Conservation (phyloP, 2,113 vertebrate genomes). For the Phylloscopus trochiloides region DNA sequence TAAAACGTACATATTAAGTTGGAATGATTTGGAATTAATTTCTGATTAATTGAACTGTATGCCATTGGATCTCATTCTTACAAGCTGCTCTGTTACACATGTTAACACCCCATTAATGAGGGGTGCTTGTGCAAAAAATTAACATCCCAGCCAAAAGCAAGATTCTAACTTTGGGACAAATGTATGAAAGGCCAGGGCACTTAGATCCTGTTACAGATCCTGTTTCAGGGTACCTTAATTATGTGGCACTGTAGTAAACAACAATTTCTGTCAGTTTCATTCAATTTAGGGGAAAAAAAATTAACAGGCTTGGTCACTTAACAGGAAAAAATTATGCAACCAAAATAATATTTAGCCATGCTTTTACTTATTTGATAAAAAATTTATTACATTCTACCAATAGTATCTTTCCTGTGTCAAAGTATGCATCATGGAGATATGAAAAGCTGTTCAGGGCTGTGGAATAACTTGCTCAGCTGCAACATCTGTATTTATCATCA, state of each 20-base stretch:
- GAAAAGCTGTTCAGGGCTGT: neutral
- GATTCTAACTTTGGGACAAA: neutral
- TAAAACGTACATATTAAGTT: neutral
- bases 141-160: neutral
- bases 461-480: neutral
- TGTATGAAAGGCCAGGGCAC: neutral
- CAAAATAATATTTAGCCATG: neutral
- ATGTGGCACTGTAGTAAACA: neutral
- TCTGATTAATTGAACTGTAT: neutral
- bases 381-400: neutral
- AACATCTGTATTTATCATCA: neutral
- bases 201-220: neutral
- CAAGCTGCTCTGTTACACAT: neutral
- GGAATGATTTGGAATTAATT: neutral
- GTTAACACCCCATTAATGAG: neutral
- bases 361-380: neutral
- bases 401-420: neutral
- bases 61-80: neutral
- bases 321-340: neutral
- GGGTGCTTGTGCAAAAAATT: neutral
- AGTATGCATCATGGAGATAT: neutral
- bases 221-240: neutral
- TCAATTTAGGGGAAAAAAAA: neutral
- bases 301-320: neutral
- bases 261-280: neutral